Evolutionary conservation across 2,113 vertebrate species (phyloP).

Genomic region (rat (Rattus norvegicus)): GRCr8 NC_086021.1:70480501-70481000

Average conservation of each 20-base stretch:
- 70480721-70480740: not conserved
- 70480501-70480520: not conserved
- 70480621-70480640: not conserved
- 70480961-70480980: not conserved
- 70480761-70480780: not conserved
- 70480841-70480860: not conserved
- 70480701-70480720: not conserved
- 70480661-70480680: not conserved
- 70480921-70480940: not conserved
- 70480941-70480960: not conserved
- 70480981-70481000: not conserved
- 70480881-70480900: not conserved
- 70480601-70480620: not conserved
- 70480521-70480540: not conserved
- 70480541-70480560: too few species aligned
- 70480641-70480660: not conserved
- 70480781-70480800: not conserved
- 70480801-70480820: not conserved
- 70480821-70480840: not conserved
- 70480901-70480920: not conserved
- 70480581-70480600: not conserved
- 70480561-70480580: not conserved
- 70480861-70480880: not conserved
- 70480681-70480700: not conserved
- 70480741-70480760: not conserved